Conservation (phyloP, 2,888 invertebrate species). For the Synanthedon myopaeformis region DNA sequence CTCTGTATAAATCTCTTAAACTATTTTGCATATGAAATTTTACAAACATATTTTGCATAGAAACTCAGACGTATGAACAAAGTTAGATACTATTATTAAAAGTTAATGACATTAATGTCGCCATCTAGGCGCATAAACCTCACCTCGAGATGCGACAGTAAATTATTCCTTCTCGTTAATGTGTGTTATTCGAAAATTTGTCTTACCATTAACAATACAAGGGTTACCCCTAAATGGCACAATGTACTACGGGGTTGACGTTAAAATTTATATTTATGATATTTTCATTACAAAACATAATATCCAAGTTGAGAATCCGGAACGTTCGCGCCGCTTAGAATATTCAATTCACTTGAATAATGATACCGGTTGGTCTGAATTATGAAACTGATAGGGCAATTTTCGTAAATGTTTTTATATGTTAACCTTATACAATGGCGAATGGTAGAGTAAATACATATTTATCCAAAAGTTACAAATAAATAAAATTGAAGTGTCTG, state of each 20-base stretch:
- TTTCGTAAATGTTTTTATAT: not conserved
- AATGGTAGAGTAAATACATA: too few relatives aligned
- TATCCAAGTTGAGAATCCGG: slow-evolving; percentile 6
- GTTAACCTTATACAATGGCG: not conserved
- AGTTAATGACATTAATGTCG: too few relatives aligned
- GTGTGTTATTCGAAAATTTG: not conserved
- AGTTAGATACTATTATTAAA: too few relatives aligned
- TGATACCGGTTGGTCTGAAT: slow-evolving; percentile 25
- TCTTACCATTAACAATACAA: not conserved
- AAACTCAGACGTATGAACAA: too few relatives aligned
- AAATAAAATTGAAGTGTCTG: too few relatives aligned
- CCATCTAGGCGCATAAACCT: too few relatives aligned
- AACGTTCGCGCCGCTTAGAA: slow-evolving; percentile 19
- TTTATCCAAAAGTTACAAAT: too few relatives aligned
- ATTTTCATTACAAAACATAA: slow-evolving; percentile 20
- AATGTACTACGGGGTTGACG: slow-evolving; percentile 9
- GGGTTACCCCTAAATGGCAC: not conserved
- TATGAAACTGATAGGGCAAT: slow-evolving; percentile 16
- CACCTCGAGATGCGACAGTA: too few relatives aligned
- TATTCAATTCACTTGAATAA: slow-evolving; percentile 37
- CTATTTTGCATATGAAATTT: too few relatives aligned
- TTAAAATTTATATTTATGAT: slow-evolving; percentile 19
- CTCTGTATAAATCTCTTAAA: too few relatives aligned
- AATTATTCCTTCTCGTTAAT: not conserved
- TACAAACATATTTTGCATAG: too few relatives aligned